Conservation (phyloP, 2,113 vertebrate genomes). For the Ctenomys sociabilis region DNA sequence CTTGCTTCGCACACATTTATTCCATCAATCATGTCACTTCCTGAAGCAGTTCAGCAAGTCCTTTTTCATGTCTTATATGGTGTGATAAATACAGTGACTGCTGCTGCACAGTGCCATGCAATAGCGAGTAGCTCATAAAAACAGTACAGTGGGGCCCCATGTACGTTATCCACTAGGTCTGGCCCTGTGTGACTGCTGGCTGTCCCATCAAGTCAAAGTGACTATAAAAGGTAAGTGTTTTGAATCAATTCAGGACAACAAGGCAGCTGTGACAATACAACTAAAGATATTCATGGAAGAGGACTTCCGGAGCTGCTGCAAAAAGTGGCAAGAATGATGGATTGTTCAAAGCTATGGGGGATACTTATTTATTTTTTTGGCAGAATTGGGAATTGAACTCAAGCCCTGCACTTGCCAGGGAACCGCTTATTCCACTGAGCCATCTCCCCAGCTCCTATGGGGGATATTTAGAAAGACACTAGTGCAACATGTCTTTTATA, state of each 20-base stretch:
- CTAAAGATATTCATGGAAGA: background rate
- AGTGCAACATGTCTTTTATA: background rate
- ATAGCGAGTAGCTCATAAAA: background rate
- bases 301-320: background rate
- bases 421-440: too few species aligned
- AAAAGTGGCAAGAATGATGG: background rate
- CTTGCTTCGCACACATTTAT: background rate
- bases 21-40: background rate
- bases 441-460: too few species aligned
- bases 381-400: too few species aligned
- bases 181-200: background rate
- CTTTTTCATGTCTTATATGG: background rate
- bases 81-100: background rate
- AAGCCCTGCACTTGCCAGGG: too few species aligned
- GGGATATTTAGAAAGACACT: background rate
- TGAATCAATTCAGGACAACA: background rate
- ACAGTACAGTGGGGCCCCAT: background rate
- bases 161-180: background rate
- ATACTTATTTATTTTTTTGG: too few species aligned
- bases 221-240: background rate
- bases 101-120: background rate
- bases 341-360: background rate
- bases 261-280: background rate
- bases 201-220: background rate
- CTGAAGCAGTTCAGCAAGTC: background rate